Evolutionary conservation across 1,140 invertebrate species (phyloP).

Genomic region (Matsumurasca onukii): DNA sequence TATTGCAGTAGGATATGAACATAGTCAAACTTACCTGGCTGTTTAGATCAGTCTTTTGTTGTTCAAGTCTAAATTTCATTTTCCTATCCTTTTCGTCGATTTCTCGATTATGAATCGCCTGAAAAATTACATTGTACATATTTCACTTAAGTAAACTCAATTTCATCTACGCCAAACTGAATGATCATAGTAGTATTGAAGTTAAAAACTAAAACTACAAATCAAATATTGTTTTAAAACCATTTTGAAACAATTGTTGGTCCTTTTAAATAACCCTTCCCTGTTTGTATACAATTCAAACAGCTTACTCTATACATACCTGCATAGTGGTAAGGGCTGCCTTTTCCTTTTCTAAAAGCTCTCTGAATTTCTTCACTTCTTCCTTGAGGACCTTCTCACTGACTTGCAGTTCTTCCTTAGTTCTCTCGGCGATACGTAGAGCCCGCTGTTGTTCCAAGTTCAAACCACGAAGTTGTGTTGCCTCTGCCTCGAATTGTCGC

Average conservation of each 20-base stretch:
- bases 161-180: no score
- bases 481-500: constrained; percentile 59
- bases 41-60: constrained; percentile 58
- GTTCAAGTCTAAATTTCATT: constrained; percentile 54
- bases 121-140: constrained; percentile 20
- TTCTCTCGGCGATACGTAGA: constrained; percentile 54
- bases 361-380: constrained; percentile 54
- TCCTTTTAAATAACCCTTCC: no score
- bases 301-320: no score
- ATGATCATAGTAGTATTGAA: no score
- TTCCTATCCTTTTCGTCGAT: constrained; percentile 55
- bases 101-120: constrained; percentile 46
- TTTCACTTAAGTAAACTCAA: no score
- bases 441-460: constrained; percentile 59
- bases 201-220: no score
- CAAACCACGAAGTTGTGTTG: constrained; percentile 56
- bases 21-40: constrained; percentile 57
- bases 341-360: constrained; percentile 54
- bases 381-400: constrained; percentile 57
- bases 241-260: no score
- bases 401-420: constrained; percentile 57
- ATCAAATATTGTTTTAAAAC: no score
- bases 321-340: constrained; percentile 50
- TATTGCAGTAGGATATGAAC: neutral
- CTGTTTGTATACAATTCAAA: no score